phyloP scores from a whole-genome alignment of 1,140 invertebrate species.

The Oreohelix idahoensis region DNA sequence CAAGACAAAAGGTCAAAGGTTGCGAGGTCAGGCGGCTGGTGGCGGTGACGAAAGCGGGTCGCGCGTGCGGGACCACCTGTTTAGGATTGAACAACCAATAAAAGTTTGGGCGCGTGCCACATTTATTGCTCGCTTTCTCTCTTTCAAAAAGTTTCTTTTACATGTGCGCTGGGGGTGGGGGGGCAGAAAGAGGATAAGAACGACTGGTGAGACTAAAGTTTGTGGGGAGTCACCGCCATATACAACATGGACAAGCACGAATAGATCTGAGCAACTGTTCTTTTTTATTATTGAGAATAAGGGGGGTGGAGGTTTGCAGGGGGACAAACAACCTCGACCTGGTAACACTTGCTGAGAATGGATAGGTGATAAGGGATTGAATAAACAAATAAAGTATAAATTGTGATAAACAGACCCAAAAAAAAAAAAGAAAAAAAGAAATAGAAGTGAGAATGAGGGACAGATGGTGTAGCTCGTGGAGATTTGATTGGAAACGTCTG shows the following conservation, averaged over 20 bases:
- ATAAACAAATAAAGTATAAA: too few species aligned
- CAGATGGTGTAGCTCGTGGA: too few species aligned
- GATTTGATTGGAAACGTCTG: too few species aligned
- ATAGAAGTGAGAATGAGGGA: too few species aligned
- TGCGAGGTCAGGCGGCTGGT: slow-evolving; percentile 15
- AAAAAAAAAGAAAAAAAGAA: too few species aligned
- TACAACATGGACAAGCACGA: not conserved
- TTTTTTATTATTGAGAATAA: not conserved
- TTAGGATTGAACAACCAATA: slow-evolving; percentile 36
- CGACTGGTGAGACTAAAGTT: not conserved
- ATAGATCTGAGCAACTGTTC: not conserved
- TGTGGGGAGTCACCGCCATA: not conserved
- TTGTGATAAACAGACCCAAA: too few species aligned
- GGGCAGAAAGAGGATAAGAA: not conserved
- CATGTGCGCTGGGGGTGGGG: not conserved
- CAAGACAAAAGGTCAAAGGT: slow-evolving; percentile 22
- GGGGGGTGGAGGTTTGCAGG: too few species aligned
- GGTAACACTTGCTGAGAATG: too few species aligned
- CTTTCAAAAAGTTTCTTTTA: not conserved
- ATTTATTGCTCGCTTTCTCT: not conserved
- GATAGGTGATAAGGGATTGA: too few species aligned
- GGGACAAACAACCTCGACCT: too few species aligned
- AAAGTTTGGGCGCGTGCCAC: slow-evolving; percentile 3
- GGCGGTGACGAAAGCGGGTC: slow-evolving; percentile 16
- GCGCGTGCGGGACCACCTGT: slow-evolving; percentile 34